Evolutionary conservation across 53 echinoderm and acorn worm genomes (phyloP), one percentile per base, ranked within the genome.

Genomic region (Echinarachnius parma): DNA sequence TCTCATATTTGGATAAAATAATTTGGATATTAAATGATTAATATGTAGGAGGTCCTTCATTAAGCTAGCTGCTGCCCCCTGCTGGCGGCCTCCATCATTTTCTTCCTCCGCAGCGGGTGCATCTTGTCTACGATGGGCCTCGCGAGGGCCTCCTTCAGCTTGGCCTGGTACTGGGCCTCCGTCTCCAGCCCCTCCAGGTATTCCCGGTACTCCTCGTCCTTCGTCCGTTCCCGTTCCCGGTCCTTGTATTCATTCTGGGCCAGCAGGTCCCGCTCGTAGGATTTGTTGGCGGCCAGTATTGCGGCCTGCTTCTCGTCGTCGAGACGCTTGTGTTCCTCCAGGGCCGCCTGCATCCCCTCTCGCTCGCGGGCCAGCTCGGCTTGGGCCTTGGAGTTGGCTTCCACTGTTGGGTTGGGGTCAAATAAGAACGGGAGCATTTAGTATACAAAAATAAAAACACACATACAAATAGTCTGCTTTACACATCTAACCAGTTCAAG

Each of bases 101-200:
- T 66, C 49, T 85, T 87, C 52, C 88, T 80, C 18, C 91, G 80
- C 66, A 98, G 75, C 9, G 98, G 98, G 60, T 98, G 98, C 33
- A 83, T 67, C 80, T 98, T 98, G 72, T 91, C 98, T n/a, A 98
- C 88, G 39, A 85, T 59, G 3, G 98, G 98, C 46, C 98, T 81
- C 10, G 87, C 88, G 52, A 98, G 86, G 76, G 98, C 98, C 80
- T 91, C 98, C 83, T 98, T 98, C 56, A 98, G 47, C 75, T 98
- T 98, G 15, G 98, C 98, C 77, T 98, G 98, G 80, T 98, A 98
- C 47, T 85, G 75, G 11, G 98, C 98, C 79, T 98, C 98, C 14
- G 91, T 85, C 53, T 92, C 88, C 34, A 98, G 70, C 27, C 98
- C 98, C 21, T 88, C 62, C 28, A 98, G 79, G 61, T 92, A 98